Evolutionary conservation across 1,140 invertebrate species (phyloP).

Genomic region (Drosophila funebris): DNA sequence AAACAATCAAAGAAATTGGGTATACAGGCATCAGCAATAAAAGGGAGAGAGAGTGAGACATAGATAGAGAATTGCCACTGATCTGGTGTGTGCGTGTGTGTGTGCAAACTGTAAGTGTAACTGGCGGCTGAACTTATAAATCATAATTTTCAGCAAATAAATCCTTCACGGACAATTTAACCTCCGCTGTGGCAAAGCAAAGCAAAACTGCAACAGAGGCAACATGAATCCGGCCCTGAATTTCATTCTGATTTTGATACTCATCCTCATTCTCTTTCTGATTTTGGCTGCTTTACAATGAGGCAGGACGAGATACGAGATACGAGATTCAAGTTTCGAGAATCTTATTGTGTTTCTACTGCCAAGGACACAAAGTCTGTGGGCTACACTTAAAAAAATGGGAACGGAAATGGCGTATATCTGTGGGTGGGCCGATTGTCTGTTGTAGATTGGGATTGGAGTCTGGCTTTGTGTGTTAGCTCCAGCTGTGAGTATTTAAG

Average conservation of each 20-base stretch:
- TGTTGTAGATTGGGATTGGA: slow-evolving; percentile 1
- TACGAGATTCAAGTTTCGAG: not conserved
- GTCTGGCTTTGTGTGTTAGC: not conserved
- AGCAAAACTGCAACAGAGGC: slow-evolving; percentile 71
- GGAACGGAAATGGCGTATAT: slow-evolving; percentile 32
- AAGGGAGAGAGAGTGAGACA: not conserved
- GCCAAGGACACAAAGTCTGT: slow-evolving; percentile 28
- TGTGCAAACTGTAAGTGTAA: slow-evolving; percentile 46
- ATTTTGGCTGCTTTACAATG: not conserved
- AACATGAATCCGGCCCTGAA: slow-evolving; percentile 26
- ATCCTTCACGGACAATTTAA: slow-evolving; percentile 80
- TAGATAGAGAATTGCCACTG: slow-evolving; percentile 12
- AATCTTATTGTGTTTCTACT: slow-evolving; percentile 42
- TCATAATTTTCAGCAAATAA: slow-evolving; percentile 80
- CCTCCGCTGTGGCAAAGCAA: slow-evolving; percentile 44
- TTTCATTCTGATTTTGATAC: slow-evolving; percentile 31
- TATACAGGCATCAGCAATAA: slow-evolving; percentile 10
- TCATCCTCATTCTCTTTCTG: slow-evolving; percentile 10
- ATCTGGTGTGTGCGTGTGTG: slow-evolving; percentile 27
- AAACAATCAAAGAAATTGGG: slow-evolving; percentile 60
- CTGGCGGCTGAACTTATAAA: slow-evolving; percentile 74
- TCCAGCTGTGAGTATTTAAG: slow-evolving; percentile 6
- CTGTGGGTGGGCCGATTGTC: slow-evolving; percentile 6
- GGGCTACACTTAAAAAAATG: slow-evolving; percentile 17
- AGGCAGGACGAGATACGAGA: too few relatives aligned